Conservation (phyloP, 2,113 vertebrate species). For the Gnathonemus longibarbis region DNA sequence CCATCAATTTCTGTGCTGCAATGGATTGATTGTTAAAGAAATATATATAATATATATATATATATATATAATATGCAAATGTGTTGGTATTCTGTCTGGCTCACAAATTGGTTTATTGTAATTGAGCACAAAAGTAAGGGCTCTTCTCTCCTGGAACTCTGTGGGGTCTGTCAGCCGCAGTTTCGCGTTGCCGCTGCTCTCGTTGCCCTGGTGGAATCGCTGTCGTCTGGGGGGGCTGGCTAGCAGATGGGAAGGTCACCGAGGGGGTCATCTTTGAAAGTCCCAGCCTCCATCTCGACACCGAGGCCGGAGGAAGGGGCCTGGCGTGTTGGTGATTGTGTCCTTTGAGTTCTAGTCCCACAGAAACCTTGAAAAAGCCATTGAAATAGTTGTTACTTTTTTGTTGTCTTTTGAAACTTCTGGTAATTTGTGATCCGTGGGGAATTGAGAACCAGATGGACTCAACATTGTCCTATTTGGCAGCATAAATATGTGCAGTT, state of each 20-base stretch:
- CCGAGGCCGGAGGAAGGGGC: neutral
- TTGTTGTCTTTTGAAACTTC: neutral
- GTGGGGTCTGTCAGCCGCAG: neutral
- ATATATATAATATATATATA: no score
- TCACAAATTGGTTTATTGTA: slow-evolving; percentile 27
- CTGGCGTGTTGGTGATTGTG: neutral
- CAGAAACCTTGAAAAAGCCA: neutral
- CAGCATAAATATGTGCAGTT: neutral
- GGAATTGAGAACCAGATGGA: neutral
- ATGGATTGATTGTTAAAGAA: slow-evolving; percentile 29
- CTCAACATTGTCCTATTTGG: neutral
- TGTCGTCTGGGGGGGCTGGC: slow-evolving; percentile 52
- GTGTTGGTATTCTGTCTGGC: neutral
- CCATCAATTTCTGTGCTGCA: slow-evolving; percentile 36
- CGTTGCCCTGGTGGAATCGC: slow-evolving; percentile 32
- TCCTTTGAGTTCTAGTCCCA: neutral
- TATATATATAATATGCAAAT: neutral
- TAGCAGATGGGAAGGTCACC: neutral
- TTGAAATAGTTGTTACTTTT: neutral
- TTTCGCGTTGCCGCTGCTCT: slow-evolving; percentile 6
- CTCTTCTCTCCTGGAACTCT: slow-evolving; percentile 25
- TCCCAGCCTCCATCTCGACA: neutral
- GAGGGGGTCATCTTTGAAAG: neutral
- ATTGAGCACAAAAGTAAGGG: slow-evolving; percentile 35
- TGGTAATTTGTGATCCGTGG: neutral